These are phyloP conservation scores for Peromyscus eremicus DNA, from an alignment of 2,797 vertebrate species.

Conservation along the genomic window DNA sequence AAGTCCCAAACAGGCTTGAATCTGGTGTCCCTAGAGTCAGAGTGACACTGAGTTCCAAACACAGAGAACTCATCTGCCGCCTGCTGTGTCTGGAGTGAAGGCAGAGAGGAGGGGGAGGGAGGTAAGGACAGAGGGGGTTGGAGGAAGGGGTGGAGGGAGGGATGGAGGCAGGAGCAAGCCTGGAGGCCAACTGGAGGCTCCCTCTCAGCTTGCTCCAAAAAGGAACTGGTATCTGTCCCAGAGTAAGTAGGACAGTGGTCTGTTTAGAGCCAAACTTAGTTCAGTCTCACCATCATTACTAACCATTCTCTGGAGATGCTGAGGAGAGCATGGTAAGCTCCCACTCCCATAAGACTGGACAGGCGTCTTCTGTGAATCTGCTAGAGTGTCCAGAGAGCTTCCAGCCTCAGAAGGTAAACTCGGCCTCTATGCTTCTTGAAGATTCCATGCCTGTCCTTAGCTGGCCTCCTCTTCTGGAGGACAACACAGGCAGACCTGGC, in stretches of 20 bases:
- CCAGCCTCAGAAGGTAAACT: neutral
- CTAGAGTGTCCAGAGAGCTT: neutral
- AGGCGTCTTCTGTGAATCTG: neutral
- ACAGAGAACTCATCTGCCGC: neutral
- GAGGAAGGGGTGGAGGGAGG: neutral
- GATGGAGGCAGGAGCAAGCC: neutral
- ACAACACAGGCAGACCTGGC: neutral
- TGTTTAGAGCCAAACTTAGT: neutral
- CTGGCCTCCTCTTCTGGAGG: neutral
- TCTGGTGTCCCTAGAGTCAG: neutral
- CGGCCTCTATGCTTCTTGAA: neutral
- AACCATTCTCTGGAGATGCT: neutral
- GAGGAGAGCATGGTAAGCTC: neutral
- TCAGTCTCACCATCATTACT: neutral
- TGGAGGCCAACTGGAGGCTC: neutral
- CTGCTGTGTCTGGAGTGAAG: neutral
- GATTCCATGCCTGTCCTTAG: neutral
- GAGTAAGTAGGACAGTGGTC: neutral
- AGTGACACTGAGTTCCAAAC: neutral
- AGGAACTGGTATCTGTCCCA: neutral
- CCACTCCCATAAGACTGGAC: neutral
- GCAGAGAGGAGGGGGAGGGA: no score
- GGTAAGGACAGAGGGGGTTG: no score
- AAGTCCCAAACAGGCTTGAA: neutral
- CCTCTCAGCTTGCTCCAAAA: neutral